Evolutionary conservation across 2,888 invertebrate genomes (phyloP), one percentile per base, ranked within the genome.

Genomic region (Horisme vitalbata): DNA sequence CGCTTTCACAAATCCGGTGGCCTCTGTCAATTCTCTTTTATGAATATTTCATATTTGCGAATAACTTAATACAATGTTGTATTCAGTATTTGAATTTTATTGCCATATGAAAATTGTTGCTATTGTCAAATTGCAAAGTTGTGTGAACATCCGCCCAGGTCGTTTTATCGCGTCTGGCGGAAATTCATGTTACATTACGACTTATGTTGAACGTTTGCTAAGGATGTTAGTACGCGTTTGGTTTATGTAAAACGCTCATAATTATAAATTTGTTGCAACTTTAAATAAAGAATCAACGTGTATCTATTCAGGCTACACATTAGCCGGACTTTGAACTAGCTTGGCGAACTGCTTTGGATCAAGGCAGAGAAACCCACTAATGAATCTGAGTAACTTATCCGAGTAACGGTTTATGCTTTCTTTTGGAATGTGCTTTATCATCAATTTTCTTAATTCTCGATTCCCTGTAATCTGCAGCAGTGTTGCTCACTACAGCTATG

Each of bases 1-100:
- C 61, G 59, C 53, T 60, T 61, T 67, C 57, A 62, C 66, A 60
- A 68, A 68, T 75, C 74, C 73, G 78, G 76, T 78, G 76, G 76
- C 70, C 75, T 60, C 63, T 57, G 67, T 70, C 75, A 69, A 70
- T 71, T 70, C 73, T 68, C 71, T 78, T 83, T 76, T 79, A 85
- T 86, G 81, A 85, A 86, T 86, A 85, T 85, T 85, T 84, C 81
- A 85, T 85, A 75, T 77, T 48, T 82, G 83, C 79, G 80, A 80
- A 85, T 78, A 68, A 75, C 82, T 84, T 70, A 33, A 59, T 55
- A 79, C 83, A 83, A 77, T 79, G 82, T 82, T 75, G 77, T 69
- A 74, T 79, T 73, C 69, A 68, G 68, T 68, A 68, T 78, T 76
- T 74, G 59, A 66, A 71, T 74, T 81, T 81, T 81, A 81, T 77